Percentiles rank a stretch among this genome's conserved stretches.
phyloP scores from a whole-genome alignment of 2,113 vertebrate species.

The Trematomus loennbergii region DNA sequence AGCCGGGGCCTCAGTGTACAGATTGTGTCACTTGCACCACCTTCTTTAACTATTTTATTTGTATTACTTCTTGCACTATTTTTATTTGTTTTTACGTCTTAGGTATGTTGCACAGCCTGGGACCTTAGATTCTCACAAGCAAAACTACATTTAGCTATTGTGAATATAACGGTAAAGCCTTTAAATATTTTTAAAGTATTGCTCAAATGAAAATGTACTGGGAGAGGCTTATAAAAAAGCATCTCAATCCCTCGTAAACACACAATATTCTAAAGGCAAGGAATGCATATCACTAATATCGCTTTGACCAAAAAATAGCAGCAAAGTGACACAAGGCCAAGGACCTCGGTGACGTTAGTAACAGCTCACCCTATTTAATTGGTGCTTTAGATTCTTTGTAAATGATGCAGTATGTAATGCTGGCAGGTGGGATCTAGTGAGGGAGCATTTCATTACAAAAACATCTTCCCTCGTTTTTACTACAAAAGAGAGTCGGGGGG shows the following conservation, averaged over 20 bases:
- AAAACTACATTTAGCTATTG: too few relatives aligned
- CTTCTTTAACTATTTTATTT: too few relatives aligned
- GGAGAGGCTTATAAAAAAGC: not conserved
- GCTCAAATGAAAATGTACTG: not conserved
- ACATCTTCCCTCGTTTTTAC: not conserved
- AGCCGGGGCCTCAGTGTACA: too few relatives aligned
- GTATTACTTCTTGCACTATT: too few relatives aligned
- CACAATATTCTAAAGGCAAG: not conserved
- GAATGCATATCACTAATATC: not conserved
- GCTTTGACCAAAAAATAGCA: not conserved
- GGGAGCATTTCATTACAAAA: not conserved
- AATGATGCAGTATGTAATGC: not conserved
- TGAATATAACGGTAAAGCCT: too few relatives aligned
- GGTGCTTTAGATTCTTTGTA: not conserved
- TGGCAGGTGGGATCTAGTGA: not conserved
- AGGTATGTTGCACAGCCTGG: too few relatives aligned
- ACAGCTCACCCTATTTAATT: not conserved
- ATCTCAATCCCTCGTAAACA: not conserved
- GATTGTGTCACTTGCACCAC: too few relatives aligned
- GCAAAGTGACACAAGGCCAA: not conserved
- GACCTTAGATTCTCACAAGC: too few relatives aligned
- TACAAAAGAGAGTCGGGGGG: not conserved
- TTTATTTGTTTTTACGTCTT: too few relatives aligned
- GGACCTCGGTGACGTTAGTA: not conserved
- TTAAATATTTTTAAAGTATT: not conserved